These are phyloP conservation scores for Thaumetopoea pityocampa DNA, from an alignment of 1,140 invertebrate genomes.

Conservation along the genomic window DNA sequence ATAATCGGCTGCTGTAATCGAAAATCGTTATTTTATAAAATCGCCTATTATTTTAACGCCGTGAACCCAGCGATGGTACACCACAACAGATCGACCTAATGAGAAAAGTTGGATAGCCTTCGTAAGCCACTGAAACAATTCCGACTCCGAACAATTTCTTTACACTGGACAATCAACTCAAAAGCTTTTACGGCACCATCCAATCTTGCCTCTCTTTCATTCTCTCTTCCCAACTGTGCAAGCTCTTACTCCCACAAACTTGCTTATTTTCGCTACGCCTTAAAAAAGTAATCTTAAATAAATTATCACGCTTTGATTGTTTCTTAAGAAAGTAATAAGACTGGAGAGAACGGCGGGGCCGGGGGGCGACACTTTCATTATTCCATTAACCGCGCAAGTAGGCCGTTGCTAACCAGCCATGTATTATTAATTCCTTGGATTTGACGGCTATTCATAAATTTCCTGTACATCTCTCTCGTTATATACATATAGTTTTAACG, in stretches of 20 bases:
- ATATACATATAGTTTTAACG: too few species aligned
- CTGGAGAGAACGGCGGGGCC: slow-evolving; percentile 5
- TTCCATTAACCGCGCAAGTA: slow-evolving; percentile 3
- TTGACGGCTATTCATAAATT: not conserved
- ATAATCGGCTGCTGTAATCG: too few species aligned
- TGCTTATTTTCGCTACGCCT: slow-evolving; percentile 24
- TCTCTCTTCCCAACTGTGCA: not conserved
- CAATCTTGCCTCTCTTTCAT: slow-evolving; percentile 14
- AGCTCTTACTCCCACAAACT: slow-evolving; percentile 17
- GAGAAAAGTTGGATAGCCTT: slow-evolving; percentile 62
- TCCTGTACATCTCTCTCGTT: too few species aligned
- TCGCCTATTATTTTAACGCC: slow-evolving; percentile 40
- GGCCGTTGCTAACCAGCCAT: not conserved
- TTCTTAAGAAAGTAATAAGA: slow-evolving; percentile 10
- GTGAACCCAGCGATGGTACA: slow-evolving; percentile 38
- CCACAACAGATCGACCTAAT: slow-evolving; percentile 52
- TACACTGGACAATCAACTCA: slow-evolving; percentile 54
- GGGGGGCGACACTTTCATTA: slow-evolving; percentile 6
- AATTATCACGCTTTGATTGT: slow-evolving; percentile 25
- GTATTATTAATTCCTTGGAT: slow-evolving; percentile 1
- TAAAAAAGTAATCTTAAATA: slow-evolving; percentile 21
- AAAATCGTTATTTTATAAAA: slow-evolving; percentile 29
- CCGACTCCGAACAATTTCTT: slow-evolving; percentile 41
- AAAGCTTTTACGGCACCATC: slow-evolving; percentile 33
- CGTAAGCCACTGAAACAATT: slow-evolving; percentile 49